Percentiles rank a stretch among this genome's conserved stretches.
phyloP scores from a whole-genome alignment of 2,797 vertebrate genomes.

The Xiphorhynchus erythropygius region DNA sequence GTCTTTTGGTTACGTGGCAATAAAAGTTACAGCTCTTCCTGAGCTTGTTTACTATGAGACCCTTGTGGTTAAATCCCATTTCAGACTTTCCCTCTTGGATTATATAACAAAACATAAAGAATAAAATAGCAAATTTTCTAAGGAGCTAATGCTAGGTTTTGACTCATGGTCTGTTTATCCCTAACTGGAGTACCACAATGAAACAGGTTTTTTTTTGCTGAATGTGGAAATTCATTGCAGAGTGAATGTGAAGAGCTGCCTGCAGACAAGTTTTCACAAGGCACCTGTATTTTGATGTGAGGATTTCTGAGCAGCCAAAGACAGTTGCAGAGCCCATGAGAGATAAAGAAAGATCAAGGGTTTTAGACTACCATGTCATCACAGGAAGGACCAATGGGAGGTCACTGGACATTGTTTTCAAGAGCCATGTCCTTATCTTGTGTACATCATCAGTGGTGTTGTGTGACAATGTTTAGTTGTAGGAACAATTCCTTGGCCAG shows the following conservation, averaged over 20 bases:
- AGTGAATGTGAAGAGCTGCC: background rate
- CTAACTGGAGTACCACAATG: background rate
- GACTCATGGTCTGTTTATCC: background rate
- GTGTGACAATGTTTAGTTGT: background rate
- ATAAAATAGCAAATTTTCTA: background rate
- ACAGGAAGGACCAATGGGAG: background rate
- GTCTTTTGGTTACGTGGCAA: background rate
- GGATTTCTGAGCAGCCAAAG: background rate
- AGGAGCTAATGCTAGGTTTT: background rate
- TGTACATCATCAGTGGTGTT: background rate
- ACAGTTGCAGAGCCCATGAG: background rate
- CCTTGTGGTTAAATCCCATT: background rate
- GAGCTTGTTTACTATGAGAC: background rate
- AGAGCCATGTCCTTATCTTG: background rate
- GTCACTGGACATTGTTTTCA: background rate
- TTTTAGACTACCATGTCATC: background rate
- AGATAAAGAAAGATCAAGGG: background rate
- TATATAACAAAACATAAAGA: background rate
- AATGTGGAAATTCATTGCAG: background rate
- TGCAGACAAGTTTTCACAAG: background rate
- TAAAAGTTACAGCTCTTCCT: background rate
- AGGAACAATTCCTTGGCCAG: background rate
- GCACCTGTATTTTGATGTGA: background rate
- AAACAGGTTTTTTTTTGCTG: background rate
- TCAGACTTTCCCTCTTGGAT: background rate